A percentile compares a stretch with the other conserved stretches of the same genome.
Evolutionary conservation across 2,113 vertebrate species (phyloP).

Genomic region (Oxyruncus cristatus): DNA sequence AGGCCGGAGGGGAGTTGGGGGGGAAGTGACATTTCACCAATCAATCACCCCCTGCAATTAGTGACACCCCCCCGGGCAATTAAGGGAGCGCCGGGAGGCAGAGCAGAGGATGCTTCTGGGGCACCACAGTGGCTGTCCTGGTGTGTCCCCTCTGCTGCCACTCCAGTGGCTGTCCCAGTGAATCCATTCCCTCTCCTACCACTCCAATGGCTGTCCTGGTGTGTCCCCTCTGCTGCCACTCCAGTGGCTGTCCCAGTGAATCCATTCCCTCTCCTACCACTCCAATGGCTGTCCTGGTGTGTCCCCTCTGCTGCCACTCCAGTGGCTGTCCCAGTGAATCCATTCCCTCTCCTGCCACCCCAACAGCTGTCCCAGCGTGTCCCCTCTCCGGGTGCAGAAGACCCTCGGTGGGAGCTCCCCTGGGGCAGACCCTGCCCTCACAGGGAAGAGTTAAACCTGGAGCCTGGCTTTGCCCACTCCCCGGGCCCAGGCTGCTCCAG

Average conservation of each 20-base stretch:
- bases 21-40: not conserved
- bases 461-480: not conserved
- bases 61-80: not conserved
- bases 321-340: too few relatives aligned
- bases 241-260: too few relatives aligned
- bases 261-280: not conserved
- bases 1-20: too few relatives aligned
- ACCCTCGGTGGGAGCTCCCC: not conserved
- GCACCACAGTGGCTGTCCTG: rapidly evolving
- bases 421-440: rapidly evolving
- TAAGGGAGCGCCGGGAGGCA: not conserved
- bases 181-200: not conserved
- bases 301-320: not conserved
- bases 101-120: not conserved
- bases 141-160: not conserved
- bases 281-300: too few relatives aligned
- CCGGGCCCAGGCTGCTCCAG: not conserved
- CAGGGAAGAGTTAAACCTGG: not conserved
- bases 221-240: not conserved
- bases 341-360: not conserved
- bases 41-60: constrained; percentile 26
- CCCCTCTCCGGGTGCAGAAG: not conserved
- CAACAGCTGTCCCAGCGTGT: rapidly evolving
- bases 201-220: too few relatives aligned
- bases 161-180: too few relatives aligned